Evolutionary conservation across 2,888 invertebrate species (phyloP), one percentile per base, ranked within the genome.

Genomic region (Pollenia griseotomentosa): DNA sequence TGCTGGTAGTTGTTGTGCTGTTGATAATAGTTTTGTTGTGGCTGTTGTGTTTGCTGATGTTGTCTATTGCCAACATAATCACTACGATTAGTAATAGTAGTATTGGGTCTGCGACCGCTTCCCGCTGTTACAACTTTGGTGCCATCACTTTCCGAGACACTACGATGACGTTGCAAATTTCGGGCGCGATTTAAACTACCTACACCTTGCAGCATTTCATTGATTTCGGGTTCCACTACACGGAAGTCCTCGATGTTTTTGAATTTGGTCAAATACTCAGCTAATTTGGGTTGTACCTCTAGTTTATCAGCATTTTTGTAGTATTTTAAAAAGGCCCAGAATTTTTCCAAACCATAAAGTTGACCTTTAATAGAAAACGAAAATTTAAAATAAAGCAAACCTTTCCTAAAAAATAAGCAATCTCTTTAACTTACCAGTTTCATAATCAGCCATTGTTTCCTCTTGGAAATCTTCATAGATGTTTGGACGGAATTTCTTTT

Each of bases 261-360:
- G 94, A 97, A 98, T 91, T 96, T 96, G 83, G 95, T 94, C 81
- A 98, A 94, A 92, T 96, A 95, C 78, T 96, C 96, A 86, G 95
- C 94, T 61, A 98, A 94, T 91, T 95, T 95, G 1, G 96, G 94
- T 88, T 96, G 96, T 53, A 98, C 97, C 86, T 96, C 95, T 68
- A 98, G 94, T 87, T 96, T 96, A 40, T 94, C 94, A 48, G 96
- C 95, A 91, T 97, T 96, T 93, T 97, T 97, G 94, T 97, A 99
- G 94, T 99, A 99, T 94, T 99, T 99, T 83, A 98, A 94, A 95
- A 99, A 99, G 66, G 99, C 99, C 98, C 99, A 99, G 94, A 99
- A 99, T 94, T 99, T 99, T 94, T 99, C 99, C 89, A 99, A 94
- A 42, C 99, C 99, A 94, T 99, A 99, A 74, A 99, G 95, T 94